These are phyloP conservation scores for Copsychus sechellarum DNA, from an alignment of 2,113 vertebrate species.

Conservation along the genomic window DNA sequence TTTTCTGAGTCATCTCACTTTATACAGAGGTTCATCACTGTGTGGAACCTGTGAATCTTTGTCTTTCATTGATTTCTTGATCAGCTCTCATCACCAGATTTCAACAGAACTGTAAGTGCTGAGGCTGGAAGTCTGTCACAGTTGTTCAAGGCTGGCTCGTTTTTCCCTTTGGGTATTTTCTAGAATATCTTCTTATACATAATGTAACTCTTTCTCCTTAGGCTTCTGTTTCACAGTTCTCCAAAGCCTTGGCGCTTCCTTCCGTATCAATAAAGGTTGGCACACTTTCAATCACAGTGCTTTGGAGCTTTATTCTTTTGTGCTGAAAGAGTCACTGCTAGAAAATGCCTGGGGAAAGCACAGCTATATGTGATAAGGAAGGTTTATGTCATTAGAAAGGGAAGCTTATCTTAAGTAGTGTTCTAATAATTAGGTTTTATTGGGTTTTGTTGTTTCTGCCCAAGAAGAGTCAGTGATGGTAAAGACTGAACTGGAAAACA, in stretches of 20 bases:
- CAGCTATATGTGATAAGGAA: background rate
- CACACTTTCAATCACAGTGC: background rate
- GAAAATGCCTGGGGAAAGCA: conserved; percentile 14
- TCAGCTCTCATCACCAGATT: background rate
- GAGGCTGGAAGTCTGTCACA: background rate
- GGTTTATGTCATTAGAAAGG: background rate
- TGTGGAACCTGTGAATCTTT: background rate
- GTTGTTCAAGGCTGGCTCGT: background rate
- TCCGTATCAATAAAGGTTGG: background rate
- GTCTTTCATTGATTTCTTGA: background rate
- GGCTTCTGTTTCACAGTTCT: conserved; percentile 26
- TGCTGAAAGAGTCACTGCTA: background rate
- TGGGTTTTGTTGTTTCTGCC: background rate
- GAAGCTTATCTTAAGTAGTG: background rate
- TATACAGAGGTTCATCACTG: background rate
- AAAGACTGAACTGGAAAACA: background rate
- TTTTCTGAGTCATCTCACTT: background rate
- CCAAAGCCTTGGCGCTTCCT: background rate
- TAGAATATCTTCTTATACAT: conserved; percentile 19
- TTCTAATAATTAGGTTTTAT: background rate
- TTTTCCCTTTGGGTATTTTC: background rate
- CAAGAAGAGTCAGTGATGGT: background rate
- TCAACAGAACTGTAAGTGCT: background rate
- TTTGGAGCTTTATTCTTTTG: conserved; percentile 10
- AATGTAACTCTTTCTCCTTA: background rate